Evolutionary conservation across 2,888 invertebrate species (phyloP), one percentile per base, ranked within the genome.

Genomic region (Cryptosula pallasiana): DNA sequence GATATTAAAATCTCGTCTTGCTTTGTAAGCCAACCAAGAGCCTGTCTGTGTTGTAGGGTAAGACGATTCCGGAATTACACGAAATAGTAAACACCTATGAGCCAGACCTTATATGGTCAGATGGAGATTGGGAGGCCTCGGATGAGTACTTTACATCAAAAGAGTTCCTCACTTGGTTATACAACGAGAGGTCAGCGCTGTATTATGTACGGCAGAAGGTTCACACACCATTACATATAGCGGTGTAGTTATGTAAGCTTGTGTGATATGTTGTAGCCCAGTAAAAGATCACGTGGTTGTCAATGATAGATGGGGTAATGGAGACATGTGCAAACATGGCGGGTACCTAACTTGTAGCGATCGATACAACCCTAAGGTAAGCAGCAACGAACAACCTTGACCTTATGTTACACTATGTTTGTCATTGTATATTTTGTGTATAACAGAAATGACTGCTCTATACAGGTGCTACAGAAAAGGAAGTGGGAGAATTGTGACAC

Each of bases 281-380:
- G 93, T 97, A 0, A 91, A 90, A 79, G 90, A 95, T 76, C 90
- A 89, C 1, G 89, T 98, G 0, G 94, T 96, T 0, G 92, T 91
- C 0, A 98, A 98, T 83, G 97, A 98, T 84, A 88, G 97, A 77
- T 97, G 96, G 96, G 96, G 97, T 0, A 87, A 85, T 5, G 90
- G 88, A 3, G 90, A 89, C 1, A 86, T 89, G 1, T 95, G 96
- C 75, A 87, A 90, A 76, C 96, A 97, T 85, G 96, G 96, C 0
- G 95, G 91, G 78, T 94, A 91, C 82, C 91, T 89, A 77, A 95
- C 93, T 27, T 94, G 94, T 82, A 84, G 87, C 0, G 96, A 97
- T 85, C 88, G 92, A 78, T 93, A 88, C 79, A 92, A 91, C 86
- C 92, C 92, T n/a, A 57, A 57, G 57, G 57, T 57, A 13, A 25